A percentile compares a stretch with the other conserved stretches of the same genome.
Evolutionary conservation across 2,797 vertebrate species (phyloP).

Genomic region (Vultur gryphus): DNA sequence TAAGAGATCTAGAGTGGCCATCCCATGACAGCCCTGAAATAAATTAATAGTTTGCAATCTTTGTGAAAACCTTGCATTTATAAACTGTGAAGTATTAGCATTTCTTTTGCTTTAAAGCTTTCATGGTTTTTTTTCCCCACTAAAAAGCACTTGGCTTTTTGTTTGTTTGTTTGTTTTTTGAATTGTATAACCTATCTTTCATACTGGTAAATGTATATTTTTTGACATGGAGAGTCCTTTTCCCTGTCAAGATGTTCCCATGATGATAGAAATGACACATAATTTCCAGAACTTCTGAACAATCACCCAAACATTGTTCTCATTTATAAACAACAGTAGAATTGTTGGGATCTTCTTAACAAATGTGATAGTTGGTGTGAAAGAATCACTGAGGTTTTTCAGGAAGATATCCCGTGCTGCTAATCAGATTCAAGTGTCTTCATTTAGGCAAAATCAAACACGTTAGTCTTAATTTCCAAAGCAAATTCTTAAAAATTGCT

Average conservation of each 20-base stretch:
- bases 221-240: background rate
- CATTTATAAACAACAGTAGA: background rate
- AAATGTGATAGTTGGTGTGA: background rate
- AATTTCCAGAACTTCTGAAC: background rate
- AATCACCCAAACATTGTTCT: background rate
- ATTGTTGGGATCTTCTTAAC: background rate
- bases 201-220: background rate
- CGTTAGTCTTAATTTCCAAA: background rate
- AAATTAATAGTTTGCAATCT: background rate
- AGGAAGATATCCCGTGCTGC: background rate
- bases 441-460: background rate
- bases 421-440: background rate
- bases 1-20: background rate
- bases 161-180: background rate
- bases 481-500: background rate
- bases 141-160: background rate
- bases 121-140: rapidly evolving
- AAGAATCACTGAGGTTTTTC: background rate
- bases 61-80: background rate
- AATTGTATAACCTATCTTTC: background rate
- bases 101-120: background rate
- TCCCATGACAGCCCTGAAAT: background rate
- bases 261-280: background rate
- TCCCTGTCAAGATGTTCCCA: background rate
- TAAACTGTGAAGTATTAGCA: background rate